Base-by-base conservation (phyloP, 2,113 vertebrate species). In the Oostethus manadensis region DNA sequence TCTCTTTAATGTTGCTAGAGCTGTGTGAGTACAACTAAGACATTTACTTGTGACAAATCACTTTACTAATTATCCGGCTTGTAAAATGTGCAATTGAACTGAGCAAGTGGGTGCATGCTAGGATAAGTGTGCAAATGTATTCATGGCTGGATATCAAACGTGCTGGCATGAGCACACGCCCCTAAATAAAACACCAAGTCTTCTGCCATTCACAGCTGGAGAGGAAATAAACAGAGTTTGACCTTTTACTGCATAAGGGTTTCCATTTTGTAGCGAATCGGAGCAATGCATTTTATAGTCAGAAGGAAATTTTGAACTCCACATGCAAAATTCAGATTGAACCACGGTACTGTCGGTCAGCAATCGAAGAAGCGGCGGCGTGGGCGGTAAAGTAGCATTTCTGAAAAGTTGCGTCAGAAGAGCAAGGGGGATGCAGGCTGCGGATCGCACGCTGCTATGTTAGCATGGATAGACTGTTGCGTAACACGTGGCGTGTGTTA, bases 81-180 rank as follows among this genome's bases (percentile, higher is more conserved):
- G 35, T n/a, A 62, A 64, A 55, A 26, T 15, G 10, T 0, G 11
- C 1, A 15, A 50, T 22, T 48, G n/a, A 14, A 62, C 68, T 56
- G 8, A 26, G 70, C 73, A 68, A 75, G 29, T 70, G 58, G 68
- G 43, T 5, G 13, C 10, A 47, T 51, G 35, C 40, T 58, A 64
- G 29, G 13, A 44, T 54, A 14, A 55, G 56, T 47, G 44, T 35
- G 33, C 59, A 62, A 55, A 62, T 67, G 18, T 38, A 60, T 67
- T 51, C 51, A 70, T 62, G 29, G 38, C 38, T 40, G 8, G 5
- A 6, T 33, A 33, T 33, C 9, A 49, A 49, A 49, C 9, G 4
- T 8, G 18, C 46, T 48, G 46, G 46, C 46, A 18, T 48, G 18
- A 4, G 5, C 29, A 33, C 29, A 33, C 5, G 8, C 29, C 1